Conservation (phyloP, 2,113 vertebrate species). For the Falco punctatus region DNA sequence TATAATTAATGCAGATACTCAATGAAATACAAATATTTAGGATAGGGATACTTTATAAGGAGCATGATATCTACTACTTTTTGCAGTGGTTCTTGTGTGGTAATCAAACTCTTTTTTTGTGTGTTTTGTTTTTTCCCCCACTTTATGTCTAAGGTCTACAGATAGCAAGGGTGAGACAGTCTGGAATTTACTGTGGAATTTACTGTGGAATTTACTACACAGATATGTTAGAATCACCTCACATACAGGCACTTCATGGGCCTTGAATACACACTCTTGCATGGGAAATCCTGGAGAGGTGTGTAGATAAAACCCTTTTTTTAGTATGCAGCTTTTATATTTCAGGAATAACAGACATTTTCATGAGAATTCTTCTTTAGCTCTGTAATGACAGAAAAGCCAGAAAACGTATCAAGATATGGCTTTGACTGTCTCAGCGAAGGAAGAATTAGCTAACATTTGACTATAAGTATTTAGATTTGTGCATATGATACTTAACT, state of each 20-base stretch:
- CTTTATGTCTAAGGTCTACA: not conserved
- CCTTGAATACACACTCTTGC: not conserved
- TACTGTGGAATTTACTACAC: not conserved
- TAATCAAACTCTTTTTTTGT: not conserved
- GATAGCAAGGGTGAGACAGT: not conserved
- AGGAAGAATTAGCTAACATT: not conserved
- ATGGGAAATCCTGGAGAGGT: not conserved
- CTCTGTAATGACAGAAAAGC: not conserved
- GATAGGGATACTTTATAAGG: not conserved
- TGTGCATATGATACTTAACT: not conserved
- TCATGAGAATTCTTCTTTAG: not conserved
- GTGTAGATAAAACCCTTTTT: not conserved
- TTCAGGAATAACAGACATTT: not conserved
- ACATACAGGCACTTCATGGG: accelerated
- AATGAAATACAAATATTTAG: not conserved
- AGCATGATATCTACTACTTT: not conserved
- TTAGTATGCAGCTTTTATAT: not conserved
- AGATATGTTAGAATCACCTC: not conserved
- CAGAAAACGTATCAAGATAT: not conserved
- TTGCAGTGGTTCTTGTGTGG: not conserved
- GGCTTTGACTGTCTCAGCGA: not conserved
- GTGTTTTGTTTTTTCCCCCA: not conserved
- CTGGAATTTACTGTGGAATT: not conserved
- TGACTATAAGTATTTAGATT: not conserved
- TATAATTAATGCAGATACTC: not conserved